These are phyloP conservation scores for Leptopilina myrica DNA, from an alignment of 2,888 invertebrate species.

Conservation along the genomic window DNA sequence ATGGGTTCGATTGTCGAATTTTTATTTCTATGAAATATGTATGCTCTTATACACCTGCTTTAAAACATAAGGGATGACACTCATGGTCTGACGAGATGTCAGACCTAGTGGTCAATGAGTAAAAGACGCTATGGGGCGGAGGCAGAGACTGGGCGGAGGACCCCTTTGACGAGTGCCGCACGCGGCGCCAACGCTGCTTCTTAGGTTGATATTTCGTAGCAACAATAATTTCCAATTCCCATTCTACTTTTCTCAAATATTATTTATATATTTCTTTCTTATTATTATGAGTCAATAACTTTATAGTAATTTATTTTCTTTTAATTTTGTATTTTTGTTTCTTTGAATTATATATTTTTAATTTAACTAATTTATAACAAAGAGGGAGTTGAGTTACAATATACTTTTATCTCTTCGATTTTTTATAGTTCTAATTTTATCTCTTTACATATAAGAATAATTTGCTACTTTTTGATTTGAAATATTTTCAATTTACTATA, in stretches of 20 bases:
- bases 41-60: not conserved
- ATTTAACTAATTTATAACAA: no score
- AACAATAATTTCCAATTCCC: constrained; percentile 27
- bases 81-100: constrained; percentile 67
- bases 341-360: no score
- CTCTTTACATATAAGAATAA: no score
- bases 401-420: no score
- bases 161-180: constrained; percentile 76
- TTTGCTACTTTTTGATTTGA: no score
- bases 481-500: no score
- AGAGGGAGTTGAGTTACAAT: no score
- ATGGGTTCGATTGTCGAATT: not conserved
- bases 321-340: constrained; percentile 67
- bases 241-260: not conserved
- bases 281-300: not conserved
- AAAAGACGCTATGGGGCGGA: constrained; percentile 72
- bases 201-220: not conserved
- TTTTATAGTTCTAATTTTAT: no score
- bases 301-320: constrained; percentile 44
- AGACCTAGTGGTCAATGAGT: constrained; percentile 64
- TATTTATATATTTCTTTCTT: not conserved
- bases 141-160: constrained; percentile 77
- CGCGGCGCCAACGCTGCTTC: constrained; percentile 71
- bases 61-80: constrained; percentile 15
- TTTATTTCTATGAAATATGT: not conserved